Conservation (phyloP, 2,888 invertebrate species). For the Cryptocephalus moraei region DNA sequence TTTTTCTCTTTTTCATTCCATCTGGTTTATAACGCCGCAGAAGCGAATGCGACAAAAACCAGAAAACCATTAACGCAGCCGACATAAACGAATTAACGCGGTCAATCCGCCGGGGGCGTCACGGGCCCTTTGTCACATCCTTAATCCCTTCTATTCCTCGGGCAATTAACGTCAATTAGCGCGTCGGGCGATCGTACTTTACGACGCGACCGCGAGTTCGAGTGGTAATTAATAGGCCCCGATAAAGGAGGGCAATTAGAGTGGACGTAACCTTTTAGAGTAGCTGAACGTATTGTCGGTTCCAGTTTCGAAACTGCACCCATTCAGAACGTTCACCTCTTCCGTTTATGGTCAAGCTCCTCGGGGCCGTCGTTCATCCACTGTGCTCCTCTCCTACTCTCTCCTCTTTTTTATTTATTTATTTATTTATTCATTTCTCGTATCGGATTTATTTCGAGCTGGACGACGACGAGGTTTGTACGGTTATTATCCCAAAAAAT, state of each 20-base stretch:
- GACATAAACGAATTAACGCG: too few species aligned
- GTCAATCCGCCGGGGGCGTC: too few species aligned
- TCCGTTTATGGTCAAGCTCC: slow-evolving; percentile 13
- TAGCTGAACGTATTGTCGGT: slow-evolving; percentile 17
- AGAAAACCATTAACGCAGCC: too few species aligned
- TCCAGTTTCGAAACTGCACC: slow-evolving; percentile 14
- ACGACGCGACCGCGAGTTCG: slow-evolving; percentile 7
- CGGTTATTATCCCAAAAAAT: neutral
- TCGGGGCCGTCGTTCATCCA: neutral
- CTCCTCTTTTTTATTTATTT: too few species aligned
- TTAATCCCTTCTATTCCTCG: too few species aligned
- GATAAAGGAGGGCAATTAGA: slow-evolving; percentile 27
- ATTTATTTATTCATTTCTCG: neutral
- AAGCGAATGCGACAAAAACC: too few species aligned
- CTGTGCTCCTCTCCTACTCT: too few species aligned
- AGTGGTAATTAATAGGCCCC: slow-evolving; percentile 19
- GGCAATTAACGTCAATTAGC: neutral
- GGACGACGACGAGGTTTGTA: neutral
- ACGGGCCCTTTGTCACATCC: too few species aligned
- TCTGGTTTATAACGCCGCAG: too few species aligned
- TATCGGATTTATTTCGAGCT: neutral
- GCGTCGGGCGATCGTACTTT: neutral
- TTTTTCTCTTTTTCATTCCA: too few species aligned
- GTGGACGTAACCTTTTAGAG: slow-evolving; percentile 21
- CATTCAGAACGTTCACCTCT: slow-evolving; percentile 18